phyloP scores from a whole-genome alignment of 1,140 invertebrate genomes.

The Philotrypesis tridentata region DNA sequence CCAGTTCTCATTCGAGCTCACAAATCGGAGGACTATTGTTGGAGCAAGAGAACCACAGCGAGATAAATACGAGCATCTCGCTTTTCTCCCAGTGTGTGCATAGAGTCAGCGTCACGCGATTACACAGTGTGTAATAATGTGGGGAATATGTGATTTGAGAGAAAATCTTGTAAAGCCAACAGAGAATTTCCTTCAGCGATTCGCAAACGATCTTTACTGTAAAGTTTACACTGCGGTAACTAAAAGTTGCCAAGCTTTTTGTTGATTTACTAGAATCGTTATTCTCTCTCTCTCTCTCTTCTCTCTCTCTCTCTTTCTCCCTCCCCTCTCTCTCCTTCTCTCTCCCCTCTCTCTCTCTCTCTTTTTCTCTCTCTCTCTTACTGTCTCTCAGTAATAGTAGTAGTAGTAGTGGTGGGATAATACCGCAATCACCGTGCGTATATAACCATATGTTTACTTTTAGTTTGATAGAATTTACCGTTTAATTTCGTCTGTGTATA shows the following conservation, averaged over 20 bases:
- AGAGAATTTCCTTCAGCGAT: not conserved
- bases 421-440: not conserved
- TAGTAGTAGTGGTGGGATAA: no score
- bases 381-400: no score
- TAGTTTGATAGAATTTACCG: conserved; percentile 20
- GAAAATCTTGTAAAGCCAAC: conserved; percentile 10
- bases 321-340: no score
- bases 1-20: no score
- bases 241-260: not conserved
- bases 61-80: no score
- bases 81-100: no score
- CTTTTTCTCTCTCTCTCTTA: not conserved
- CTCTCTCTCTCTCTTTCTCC: no score
- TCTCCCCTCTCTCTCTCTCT: not conserved
- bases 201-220: not conserved
- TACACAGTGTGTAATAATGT: not conserved
- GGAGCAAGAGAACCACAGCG: no score
- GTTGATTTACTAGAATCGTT: conserved; percentile 15
- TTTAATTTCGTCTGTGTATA: not conserved
- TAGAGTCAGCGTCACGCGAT: no score
- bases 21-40: no score
- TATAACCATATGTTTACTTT: conserved; percentile 9
- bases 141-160: not conserved
- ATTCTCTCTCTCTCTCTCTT: not conserved
- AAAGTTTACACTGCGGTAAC: not conserved